phyloP scores from a whole-genome alignment of 2,888 invertebrate species.

The Galerucella nymphaeae region DNA sequence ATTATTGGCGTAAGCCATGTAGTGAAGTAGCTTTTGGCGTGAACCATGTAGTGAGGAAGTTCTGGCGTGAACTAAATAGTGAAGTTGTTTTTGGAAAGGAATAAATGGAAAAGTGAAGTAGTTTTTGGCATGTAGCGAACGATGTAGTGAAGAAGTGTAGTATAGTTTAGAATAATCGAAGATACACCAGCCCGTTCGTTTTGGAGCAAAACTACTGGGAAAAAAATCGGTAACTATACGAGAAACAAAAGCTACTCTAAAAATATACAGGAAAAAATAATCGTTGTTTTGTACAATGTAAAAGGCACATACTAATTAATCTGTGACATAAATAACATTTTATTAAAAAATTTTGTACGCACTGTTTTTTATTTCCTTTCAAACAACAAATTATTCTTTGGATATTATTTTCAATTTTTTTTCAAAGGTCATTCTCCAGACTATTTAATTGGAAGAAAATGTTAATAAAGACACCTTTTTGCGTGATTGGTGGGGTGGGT shows the following conservation, averaged over 20 bases:
- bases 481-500: background rate
- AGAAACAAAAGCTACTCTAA: slow-evolving; percentile 36
- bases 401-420: slow-evolving; percentile 46
- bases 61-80: too few species aligned
- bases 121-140: too few species aligned
- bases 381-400: slow-evolving; percentile 56
- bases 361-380: slow-evolving; percentile 43
- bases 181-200: slow-evolving; percentile 11
- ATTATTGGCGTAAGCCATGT: too few species aligned
- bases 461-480: background rate
- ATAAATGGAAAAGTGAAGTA: too few species aligned
- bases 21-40: too few species aligned
- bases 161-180: slow-evolving; percentile 1
- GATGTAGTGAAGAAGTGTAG: too few species aligned
- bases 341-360: slow-evolving; percentile 50
- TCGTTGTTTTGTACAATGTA: slow-evolving; percentile 58
- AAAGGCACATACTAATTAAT: slow-evolving; percentile 59
- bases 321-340: slow-evolving; percentile 53
- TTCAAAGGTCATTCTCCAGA: slow-evolving; percentile 8
- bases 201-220: slow-evolving; percentile 31
- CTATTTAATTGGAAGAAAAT: background rate
- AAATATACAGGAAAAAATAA: slow-evolving; percentile 41
- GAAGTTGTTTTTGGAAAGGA: too few species aligned
- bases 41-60: too few species aligned
- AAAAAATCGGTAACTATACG: slow-evolving; percentile 42